Evolutionary conservation across 2,888 invertebrate species (phyloP).

Genomic region (Epinotia bilunana): DNA sequence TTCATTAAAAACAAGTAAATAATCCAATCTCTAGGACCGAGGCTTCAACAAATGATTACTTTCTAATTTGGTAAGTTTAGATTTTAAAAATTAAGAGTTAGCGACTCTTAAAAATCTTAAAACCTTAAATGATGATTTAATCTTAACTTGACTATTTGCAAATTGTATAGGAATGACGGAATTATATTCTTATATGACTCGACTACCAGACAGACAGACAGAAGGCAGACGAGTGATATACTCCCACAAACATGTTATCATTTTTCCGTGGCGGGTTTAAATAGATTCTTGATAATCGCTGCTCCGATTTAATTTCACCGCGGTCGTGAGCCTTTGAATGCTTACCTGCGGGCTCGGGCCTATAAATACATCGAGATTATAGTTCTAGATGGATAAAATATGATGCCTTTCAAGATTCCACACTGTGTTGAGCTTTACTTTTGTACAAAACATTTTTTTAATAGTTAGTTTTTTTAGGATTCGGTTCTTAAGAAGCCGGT

Average conservation of each 20-base stretch:
- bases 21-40: neutral
- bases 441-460: slow-evolving; percentile 21
- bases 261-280: slow-evolving; percentile 30
- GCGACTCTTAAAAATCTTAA: too few relatives aligned
- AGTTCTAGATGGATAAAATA: slow-evolving; percentile 57
- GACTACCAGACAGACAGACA: too few relatives aligned
- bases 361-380: slow-evolving; percentile 59
- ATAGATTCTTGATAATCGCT: slow-evolving; percentile 43
- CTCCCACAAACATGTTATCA: slow-evolving; percentile 1
- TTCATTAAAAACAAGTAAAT: neutral
- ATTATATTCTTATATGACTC: neutral
- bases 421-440: slow-evolving; percentile 29
- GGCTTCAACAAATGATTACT: too few relatives aligned
- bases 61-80: too few relatives aligned
- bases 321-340: slow-evolving; percentile 52
- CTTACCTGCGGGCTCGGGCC: slow-evolving; percentile 53
- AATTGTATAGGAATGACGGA: neutral
- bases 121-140: neutral
- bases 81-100: neutral
- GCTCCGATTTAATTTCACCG: slow-evolving; percentile 52
- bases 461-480: neutral
- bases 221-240: slow-evolving; percentile 1
- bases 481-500: too few relatives aligned
- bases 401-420: slow-evolving; percentile 52
- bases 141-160: neutral